Evolutionary conservation across 92 coral and sea anemone species (phyloP), one percentile per base, ranked within the genome.

Genomic region (Palythoa grandis): DNA sequence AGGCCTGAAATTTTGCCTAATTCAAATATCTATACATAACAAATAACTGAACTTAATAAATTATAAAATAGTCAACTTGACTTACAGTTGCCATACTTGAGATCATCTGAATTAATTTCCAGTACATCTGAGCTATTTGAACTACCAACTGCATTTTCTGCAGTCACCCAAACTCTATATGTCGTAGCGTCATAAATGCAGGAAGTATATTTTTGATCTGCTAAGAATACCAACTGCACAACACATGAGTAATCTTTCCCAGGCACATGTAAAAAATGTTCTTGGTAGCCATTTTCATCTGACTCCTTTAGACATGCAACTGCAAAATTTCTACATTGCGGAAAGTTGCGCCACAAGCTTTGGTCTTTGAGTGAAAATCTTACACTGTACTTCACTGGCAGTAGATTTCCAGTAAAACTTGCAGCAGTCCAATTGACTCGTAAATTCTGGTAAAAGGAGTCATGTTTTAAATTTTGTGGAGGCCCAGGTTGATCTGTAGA

Each of bases 61-160:
- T 29, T 29, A 29, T 29, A 29, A 29, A 29, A 29, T 29, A 29
- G 35, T 29, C 35, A 29, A 29, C 35, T 29, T 29, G 35, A 39
- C 76, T 72, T 73, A 73, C 77, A 39, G 57, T 73, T 73, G 56
- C 7, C 47, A 52, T 73, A 73, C 7, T 19, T 20, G 77, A 39
- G 47, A 4, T 43, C 16, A 17, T 8, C 29, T 10, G 15, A 23
- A 15, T 0, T 0, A 0, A 73, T 53, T n/a, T 40, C 47, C 77
- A 25, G 47, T 29, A 12, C 12, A 47, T 19, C 20, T 16, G 77
- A 40, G 20, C 77, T 43, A 52, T 47, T 73, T 10, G 54, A 23
- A 73, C 54, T 73, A 14, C 77, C 77, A 47, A 73, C 57, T 43
- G 43, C 54, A 73, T 73, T 73, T 15, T 73, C 77, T 8, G 77